Evolutionary conservation across 2,888 invertebrate genomes (phyloP), one percentile per base, ranked within the genome.

Genomic region (Thyatira batis): DNA sequence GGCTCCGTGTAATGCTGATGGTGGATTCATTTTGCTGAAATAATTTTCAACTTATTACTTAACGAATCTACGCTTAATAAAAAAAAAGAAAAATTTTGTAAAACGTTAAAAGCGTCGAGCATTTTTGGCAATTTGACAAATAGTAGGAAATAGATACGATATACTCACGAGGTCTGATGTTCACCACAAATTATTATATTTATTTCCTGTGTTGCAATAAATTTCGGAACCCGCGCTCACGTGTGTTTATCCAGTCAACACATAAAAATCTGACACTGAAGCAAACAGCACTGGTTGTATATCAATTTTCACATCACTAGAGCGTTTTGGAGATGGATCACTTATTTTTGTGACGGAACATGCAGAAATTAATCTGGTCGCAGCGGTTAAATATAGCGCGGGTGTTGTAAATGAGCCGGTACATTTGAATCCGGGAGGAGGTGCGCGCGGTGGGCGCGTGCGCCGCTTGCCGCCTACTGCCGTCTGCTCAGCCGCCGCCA

Each of bases 1-100:
- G 49, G 97, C 97, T 85, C 97, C 95, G 79, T 96, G 96, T 56
- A 98, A 94, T 64, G 97, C 97, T 60, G 96, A 94, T 55, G 98
- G 98, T 49, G 97, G 96, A 86, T 96, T 90, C 92, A 92, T 92
- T 63, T 78, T 76, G 76, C 89, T 89, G 88, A 82, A 88, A 90
- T 80, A 80, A 81, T 72, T 78, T 75, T 70, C 68, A 53, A 61
- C 51, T 59, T 53, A 59, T 80, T 80, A 80, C 63, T 68, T 69
- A 69, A 65, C 56, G 66, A 59, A 67, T 53, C 57, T 60, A 62
- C 64, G 67, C 55, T 76, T 77, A 74, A 77, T 69, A 64, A 65
- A 64, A 63, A 68, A 66, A 69, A 65, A 65, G 72, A 75, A 64
- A 63, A 70, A 70, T 71, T 72, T 76, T 74, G 65, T 56, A 57